These are phyloP conservation scores for Amia ocellicauda DNA, from an alignment of 2,113 vertebrate genomes.

Conservation along the genomic window DNA sequence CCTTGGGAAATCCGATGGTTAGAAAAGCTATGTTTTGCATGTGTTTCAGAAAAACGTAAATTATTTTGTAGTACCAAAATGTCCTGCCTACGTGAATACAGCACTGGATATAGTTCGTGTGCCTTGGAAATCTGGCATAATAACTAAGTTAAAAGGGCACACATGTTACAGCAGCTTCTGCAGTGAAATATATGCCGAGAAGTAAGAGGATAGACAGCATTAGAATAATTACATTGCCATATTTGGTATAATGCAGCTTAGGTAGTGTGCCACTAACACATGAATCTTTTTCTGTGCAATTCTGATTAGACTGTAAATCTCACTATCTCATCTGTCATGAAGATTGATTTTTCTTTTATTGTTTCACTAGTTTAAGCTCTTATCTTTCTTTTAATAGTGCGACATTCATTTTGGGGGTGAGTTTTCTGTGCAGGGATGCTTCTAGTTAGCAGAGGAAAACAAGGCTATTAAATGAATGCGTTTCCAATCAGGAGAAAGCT, in stretches of 20 bases:
- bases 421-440: slow-evolving; percentile 35
- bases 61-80: slow-evolving; percentile 18
- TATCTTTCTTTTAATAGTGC: slow-evolving; percentile 51
- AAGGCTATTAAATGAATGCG: slow-evolving; percentile 51
- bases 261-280: slow-evolving; percentile 17
- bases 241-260: slow-evolving; percentile 10
- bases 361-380: slow-evolving; percentile 52
- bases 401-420: slow-evolving; percentile 49
- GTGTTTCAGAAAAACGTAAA: slow-evolving; percentile 29
- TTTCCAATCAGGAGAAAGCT: slow-evolving; percentile 52
- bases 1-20: slow-evolving; percentile 37
- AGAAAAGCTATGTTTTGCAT: slow-evolving; percentile 18
- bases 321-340: slow-evolving; percentile 39
- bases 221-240: slow-evolving; percentile 20
- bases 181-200: slow-evolving; percentile 5
- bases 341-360: slow-evolving; percentile 49
- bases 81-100: background rate
- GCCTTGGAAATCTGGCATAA: background rate
- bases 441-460: slow-evolving; percentile 53
- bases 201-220: slow-evolving; percentile 18
- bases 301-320: slow-evolving; percentile 47
- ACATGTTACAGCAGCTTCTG: background rate
- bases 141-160: background rate
- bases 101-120: background rate
- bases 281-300: slow-evolving; percentile 30